Evolutionary conservation across 2,797 vertebrate species (phyloP), one percentile per base, ranked within the genome.

Genomic region (Microchirus variegatus): DNA sequence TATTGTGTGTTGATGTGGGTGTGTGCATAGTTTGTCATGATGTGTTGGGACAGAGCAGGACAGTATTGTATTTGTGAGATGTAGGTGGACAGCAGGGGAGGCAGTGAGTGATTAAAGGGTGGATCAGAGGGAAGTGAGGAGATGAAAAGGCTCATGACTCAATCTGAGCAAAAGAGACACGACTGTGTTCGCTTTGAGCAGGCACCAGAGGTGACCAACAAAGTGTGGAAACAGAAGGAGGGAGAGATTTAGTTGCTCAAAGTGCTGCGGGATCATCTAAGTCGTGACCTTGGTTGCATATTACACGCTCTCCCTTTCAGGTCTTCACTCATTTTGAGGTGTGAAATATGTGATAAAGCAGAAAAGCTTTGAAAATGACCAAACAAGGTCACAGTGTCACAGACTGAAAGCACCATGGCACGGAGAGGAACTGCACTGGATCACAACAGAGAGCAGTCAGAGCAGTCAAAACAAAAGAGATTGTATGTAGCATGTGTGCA

Each of bases 101-200:
- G 65, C 77, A 77, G 72, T 73, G 75, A 85, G 63, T 80, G 78
- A 84, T 84, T 84, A 77, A 74, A 80, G 56, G 47, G 63, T 50
- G 70, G 66, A 67, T 63, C 60, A 65, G 63, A 70, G 70, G 49
- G 65, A 79, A 67, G 66, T 65, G 60, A 52, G 62, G 64, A 66
- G 59, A 72, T 63, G 78, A 83, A 73, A 69, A 61, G 54, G 57
- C 51, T 52, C 59, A 70, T 76, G 80, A 84, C 49, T 79, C 80
- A 77, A 31, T 67, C 22, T 68, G 59, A 82, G 74, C 70, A 67
- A 81, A 75, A 63, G 46, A 71, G 43, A 59, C 69, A 70, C 18
- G 11, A 64, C 40, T 12, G 45, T 38, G 63, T 58, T 53, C 13
- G 59, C 55, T 68, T 38, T 50, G 41, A 80, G 35, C 62, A 75